Percentiles rank a stretch among this genome's conserved stretches.
phyloP scores from a whole-genome alignment of 2,113 vertebrate genomes.

The Smithornis capensis region DNA sequence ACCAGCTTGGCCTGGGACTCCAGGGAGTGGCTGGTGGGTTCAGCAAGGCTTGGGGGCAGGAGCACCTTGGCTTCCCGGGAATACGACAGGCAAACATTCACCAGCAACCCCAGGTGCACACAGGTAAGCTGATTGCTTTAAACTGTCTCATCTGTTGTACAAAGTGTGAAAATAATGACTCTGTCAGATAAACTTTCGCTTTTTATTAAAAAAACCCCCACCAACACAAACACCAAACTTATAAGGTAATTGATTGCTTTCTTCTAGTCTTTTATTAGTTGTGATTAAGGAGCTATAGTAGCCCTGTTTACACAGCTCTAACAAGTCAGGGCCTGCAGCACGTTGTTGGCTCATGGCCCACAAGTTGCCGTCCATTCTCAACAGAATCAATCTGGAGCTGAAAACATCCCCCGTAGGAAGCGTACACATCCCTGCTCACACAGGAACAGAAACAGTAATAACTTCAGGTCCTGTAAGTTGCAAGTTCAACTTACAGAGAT shows the following conservation, averaged over 20 bases:
- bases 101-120: background rate
- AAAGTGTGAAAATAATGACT: background rate
- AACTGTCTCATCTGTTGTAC: background rate
- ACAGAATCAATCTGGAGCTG: conserved; percentile 72
- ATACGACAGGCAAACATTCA: background rate
- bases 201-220: conserved; percentile 47
- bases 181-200: conserved; percentile 41
- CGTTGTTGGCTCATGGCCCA: conserved; percentile 70
- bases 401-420: conserved; percentile 70
- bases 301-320: conserved; percentile 73
- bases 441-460: conserved; percentile 53
- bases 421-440: conserved; percentile 9
- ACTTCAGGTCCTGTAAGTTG: conserved; percentile 55
- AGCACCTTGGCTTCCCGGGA: background rate
- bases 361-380: conserved; percentile 57
- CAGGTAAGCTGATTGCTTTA: background rate
- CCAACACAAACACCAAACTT: background rate
- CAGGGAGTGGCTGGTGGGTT: background rate
- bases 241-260: conserved; percentile 69
- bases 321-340: conserved; percentile 74
- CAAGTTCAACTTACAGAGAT: conserved; percentile 61
- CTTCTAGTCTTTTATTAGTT: conserved; percentile 71
- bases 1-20: background rate
- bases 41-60: background rate
- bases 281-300: conserved; percentile 62